Evolutionary conservation across 2,113 vertebrate genomes (phyloP).

Genomic region (Alouatta palliata): DNA sequence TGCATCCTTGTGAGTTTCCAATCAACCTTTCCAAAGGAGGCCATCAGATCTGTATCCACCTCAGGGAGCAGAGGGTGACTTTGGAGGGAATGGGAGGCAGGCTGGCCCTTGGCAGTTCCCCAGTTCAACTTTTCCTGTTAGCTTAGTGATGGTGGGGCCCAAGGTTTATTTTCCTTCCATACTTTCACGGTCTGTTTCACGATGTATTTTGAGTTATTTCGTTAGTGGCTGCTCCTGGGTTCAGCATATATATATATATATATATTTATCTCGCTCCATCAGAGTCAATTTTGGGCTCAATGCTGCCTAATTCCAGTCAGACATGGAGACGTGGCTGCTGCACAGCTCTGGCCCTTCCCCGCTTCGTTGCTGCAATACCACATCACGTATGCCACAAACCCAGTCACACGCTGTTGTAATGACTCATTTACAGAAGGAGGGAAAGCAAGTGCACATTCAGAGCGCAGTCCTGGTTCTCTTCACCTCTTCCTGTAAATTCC

Average conservation of each 20-base stretch:
- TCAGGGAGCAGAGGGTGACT: too few species aligned
- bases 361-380: accelerated
- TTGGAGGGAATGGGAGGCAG: too few species aligned
- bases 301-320: neutral
- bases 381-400: neutral
- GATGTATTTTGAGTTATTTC: neutral
- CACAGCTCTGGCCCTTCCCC: neutral
- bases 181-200: neutral
- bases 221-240: neutral
- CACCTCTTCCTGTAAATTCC: too few species aligned
- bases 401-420: too few species aligned
- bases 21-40: too few species aligned
- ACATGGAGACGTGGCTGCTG: accelerated
- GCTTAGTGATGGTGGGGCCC: too few species aligned
- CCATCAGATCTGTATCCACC: too few species aligned
- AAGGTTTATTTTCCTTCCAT: too few species aligned
- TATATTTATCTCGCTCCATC: accelerated
- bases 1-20: too few species aligned
- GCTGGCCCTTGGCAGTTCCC: too few species aligned
- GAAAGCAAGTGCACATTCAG: neutral
- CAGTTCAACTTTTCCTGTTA: too few species aligned
- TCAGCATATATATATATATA: neutral
- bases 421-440: neutral
- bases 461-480: too few species aligned
- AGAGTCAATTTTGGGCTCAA: neutral